Percentiles rank a stretch among this genome's conserved stretches.
phyloP scores from a whole-genome alignment of 2,113 vertebrate species.

The Atractosteus spatula region DNA sequence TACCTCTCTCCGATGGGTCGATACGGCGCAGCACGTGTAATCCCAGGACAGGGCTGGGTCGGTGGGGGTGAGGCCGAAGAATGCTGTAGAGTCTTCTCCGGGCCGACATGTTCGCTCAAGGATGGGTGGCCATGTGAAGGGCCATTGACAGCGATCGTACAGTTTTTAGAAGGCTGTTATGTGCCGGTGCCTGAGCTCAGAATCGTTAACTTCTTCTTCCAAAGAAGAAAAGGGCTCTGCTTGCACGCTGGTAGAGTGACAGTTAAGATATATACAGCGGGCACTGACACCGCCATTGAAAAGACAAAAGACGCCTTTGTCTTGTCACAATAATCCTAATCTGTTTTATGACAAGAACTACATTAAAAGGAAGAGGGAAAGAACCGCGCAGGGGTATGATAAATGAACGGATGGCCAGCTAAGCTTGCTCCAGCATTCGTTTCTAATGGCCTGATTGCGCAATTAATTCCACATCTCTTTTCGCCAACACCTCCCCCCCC shows the following conservation, averaged over 20 bases:
- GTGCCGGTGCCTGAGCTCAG: too few species aligned
- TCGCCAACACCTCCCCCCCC: constrained; percentile 64
- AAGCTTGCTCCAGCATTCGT: constrained; percentile 68
- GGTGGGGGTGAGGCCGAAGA: too few species aligned
- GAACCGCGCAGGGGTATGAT: constrained; percentile 63
- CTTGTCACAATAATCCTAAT: constrained; percentile 65
- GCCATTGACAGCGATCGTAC: too few species aligned
- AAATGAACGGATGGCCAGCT: constrained; percentile 73
- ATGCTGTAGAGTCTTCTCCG: too few species aligned
- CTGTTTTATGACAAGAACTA: constrained; percentile 55
- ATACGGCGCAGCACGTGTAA: too few species aligned
- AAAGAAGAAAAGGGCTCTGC: background rate
- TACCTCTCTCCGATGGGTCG: too few species aligned
- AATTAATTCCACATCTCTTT: constrained; percentile 84
- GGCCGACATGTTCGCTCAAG: too few species aligned
- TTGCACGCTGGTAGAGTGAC: constrained; percentile 10
- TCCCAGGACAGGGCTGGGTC: too few species aligned
- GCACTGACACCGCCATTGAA: constrained; percentile 51
- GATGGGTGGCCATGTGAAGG: too few species aligned
- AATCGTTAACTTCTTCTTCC: too few species aligned
- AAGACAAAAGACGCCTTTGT: constrained; percentile 64
- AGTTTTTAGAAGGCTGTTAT: too few species aligned
- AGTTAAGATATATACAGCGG: constrained; percentile 46
- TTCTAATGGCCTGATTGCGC: constrained; percentile 84
- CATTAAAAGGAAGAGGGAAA: constrained; percentile 54